These are phyloP conservation scores for Eupithecia vulgata DNA, from an alignment of 2,888 invertebrate species.

Conservation along the genomic window DNA sequence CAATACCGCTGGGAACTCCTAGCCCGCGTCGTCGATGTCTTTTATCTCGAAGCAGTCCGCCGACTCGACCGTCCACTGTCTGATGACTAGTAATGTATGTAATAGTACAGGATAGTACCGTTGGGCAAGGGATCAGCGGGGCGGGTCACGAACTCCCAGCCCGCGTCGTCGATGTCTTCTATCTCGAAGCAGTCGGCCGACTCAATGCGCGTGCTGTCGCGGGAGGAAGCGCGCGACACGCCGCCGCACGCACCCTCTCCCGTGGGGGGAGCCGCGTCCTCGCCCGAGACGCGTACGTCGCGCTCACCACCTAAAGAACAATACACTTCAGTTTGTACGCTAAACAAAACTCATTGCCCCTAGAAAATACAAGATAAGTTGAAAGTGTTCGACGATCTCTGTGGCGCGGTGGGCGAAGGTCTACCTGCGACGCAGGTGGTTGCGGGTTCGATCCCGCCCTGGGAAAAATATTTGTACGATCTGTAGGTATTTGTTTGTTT, in stretches of 20 bases:
- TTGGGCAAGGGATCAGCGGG: constrained; percentile 58
- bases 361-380: too few species aligned
- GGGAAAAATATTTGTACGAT: too few species aligned
- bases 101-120: constrained; percentile 51
- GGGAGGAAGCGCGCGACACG: constrained; percentile 46
- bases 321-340: not conserved
- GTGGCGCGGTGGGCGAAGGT: too few species aligned
- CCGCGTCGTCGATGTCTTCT: constrained; percentile 78
- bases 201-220: constrained; percentile 60
- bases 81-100: not conserved
- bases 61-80: too few species aligned
- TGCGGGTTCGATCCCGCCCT: too few species aligned
- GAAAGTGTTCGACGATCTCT: too few species aligned
- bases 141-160: constrained; percentile 77
- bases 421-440: too few species aligned
- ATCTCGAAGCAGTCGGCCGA: constrained; percentile 82
- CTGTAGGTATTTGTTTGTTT: too few species aligned
- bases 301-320: constrained; percentile 64
- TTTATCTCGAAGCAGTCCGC: too few species aligned
- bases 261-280: constrained; percentile 40
- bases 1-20: too few species aligned
- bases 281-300: constrained; percentile 56
- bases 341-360: not conserved
- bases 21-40: too few species aligned
- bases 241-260: constrained; percentile 21